These are phyloP conservation scores for Tenrec ecaudatus DNA, from an alignment of 2,113 vertebrate genomes.

Conservation along the genomic window DNA sequence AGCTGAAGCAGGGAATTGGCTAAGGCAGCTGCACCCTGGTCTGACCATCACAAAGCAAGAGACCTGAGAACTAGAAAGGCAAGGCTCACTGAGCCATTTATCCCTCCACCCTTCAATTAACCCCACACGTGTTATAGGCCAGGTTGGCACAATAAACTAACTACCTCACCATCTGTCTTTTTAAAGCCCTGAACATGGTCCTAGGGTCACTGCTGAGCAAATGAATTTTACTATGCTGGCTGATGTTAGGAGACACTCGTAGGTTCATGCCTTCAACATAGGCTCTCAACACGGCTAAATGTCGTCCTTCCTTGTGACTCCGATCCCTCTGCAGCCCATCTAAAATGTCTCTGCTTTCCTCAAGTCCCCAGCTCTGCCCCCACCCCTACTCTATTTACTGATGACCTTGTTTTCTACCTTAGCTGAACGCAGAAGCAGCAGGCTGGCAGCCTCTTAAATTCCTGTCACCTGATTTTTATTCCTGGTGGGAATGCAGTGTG, in stretches of 20 bases:
- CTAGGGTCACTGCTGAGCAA: neutral
- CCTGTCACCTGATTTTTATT: neutral
- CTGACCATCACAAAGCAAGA: no score
- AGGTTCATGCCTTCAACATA: neutral
- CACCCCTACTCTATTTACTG: neutral
- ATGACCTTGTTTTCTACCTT: conserved; percentile 1
- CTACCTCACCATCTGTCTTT: no score
- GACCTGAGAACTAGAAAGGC: no score
- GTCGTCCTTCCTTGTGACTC: neutral
- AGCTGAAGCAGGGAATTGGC: no score
- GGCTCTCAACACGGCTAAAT: neutral
- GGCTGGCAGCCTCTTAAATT: neutral
- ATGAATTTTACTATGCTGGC: neutral
- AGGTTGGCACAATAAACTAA: no score
- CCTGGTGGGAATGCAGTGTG: neutral
- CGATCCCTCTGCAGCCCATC: neutral
- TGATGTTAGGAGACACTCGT: neutral
- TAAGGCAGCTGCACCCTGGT: no score
- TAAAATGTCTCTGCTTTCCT: neutral
- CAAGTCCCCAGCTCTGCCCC: neutral
- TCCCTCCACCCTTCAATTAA: no score
- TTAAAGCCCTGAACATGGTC: neutral
- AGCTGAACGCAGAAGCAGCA: neutral
- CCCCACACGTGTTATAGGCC: no score
- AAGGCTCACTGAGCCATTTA: no score